These are phyloP conservation scores for Nibea coibor DNA, from an alignment of 2,113 vertebrate species.

Conservation along the genomic window DNA sequence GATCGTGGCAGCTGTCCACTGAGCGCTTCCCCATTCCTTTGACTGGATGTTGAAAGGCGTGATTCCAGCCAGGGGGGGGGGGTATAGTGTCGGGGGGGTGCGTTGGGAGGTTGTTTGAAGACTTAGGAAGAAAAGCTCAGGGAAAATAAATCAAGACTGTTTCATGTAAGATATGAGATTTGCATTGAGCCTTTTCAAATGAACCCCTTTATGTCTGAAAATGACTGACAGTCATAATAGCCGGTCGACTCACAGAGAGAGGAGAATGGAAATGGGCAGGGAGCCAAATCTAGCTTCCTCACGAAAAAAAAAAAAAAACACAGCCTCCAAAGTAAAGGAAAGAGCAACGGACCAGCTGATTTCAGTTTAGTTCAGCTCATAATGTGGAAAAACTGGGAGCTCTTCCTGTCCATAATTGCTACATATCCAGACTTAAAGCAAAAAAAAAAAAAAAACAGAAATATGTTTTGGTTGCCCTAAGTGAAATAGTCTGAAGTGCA, in stretches of 20 bases:
- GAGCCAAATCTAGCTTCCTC: conserved; percentile 77
- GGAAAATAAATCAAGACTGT: conserved; percentile 85
- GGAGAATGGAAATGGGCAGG: conserved; percentile 84
- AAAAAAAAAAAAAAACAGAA: conserved; percentile 43
- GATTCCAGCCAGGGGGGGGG: conserved; percentile 64
- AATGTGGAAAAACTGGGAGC: conserved; percentile 85
- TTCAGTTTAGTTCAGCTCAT: conserved; percentile 87
- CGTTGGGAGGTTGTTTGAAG: conserved; percentile 69
- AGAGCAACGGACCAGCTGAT: conserved; percentile 84
- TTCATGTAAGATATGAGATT: conserved; percentile 86
- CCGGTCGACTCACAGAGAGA: conserved; percentile 80
- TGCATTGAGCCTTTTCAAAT: conserved; percentile 86
- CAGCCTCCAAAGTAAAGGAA: conserved; percentile 82
- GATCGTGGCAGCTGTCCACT: conserved; percentile 66
- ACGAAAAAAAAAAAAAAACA: conserved; percentile 22
- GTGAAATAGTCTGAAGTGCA: conserved; percentile 66
- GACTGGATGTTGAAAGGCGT: conserved; percentile 77
- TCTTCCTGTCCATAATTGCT: conserved; percentile 86
- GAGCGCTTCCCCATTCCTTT: conserved; percentile 73
- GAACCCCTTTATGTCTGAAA: conserved; percentile 80
- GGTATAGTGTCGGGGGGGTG: conserved; percentile 22
- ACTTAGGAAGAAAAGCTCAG: conserved; percentile 70
- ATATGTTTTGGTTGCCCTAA: conserved; percentile 59
- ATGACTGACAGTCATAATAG: conserved; percentile 89
- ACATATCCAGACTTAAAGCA: conserved; percentile 70